Conservation (phyloP, 2,888 invertebrate genomes). For the Netelia virgata region DNA sequence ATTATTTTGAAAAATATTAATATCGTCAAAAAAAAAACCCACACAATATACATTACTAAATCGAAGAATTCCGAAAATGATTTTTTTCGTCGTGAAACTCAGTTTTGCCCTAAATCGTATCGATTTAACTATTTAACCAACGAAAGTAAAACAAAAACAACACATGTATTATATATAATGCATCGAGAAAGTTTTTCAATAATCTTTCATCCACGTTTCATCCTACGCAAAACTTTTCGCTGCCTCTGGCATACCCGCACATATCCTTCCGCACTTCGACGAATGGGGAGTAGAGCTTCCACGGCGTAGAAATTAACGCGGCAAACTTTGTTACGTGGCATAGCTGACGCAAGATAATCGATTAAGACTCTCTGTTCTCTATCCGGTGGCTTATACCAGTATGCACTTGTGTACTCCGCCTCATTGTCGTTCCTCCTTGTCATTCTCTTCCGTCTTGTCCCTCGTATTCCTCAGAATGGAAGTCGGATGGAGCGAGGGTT, state of each 20-base stretch:
- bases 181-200: no score
- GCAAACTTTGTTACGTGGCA: conserved; percentile 62
- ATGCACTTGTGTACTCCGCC: conserved; percentile 7
- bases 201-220: no score
- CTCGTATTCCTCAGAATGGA: conserved; percentile 9
- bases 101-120: no score
- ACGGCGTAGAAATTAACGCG: conserved; percentile 55
- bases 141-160: no score
- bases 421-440: conserved; percentile 37
- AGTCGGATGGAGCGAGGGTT: conserved; percentile 1
- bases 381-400: conserved; percentile 43
- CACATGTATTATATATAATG: no score
- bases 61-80: no score
- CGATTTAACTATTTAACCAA: no score
- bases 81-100: no score
- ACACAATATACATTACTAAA: no score
- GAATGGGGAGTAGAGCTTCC: conserved; percentile 4
- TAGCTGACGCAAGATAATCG: conserved; percentile 66
- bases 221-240: no score
- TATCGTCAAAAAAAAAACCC: no score
- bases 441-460: conserved; percentile 3
- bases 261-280: background rate
- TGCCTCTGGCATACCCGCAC: background rate
- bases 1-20: no score
- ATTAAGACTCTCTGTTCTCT: conserved; percentile 61